These are phyloP conservation scores for Zaprionus taronus DNA, from an alignment of 1,140 invertebrate species.

Conservation along the genomic window DNA sequence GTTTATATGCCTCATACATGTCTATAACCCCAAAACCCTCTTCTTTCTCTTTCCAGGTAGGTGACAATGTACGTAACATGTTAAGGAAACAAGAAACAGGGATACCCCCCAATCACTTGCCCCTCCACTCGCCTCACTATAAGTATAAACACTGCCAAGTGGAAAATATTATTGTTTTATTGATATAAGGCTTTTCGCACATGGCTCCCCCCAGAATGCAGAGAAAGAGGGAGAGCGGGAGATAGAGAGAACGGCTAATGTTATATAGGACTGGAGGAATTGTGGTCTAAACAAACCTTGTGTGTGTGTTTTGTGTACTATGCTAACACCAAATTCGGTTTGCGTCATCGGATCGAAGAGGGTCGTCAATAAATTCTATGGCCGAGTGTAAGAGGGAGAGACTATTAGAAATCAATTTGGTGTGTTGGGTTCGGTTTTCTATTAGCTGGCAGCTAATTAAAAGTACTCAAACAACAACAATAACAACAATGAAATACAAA, in stretches of 20 bases:
- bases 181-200: conserved; percentile 10
- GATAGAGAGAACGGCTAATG: not conserved
- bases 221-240: not conserved
- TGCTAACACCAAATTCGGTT: conserved; percentile 10
- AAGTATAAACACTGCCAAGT: not conserved
- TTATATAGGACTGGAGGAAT: conserved; percentile 52
- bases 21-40: conserved; percentile 12
- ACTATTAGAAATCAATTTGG: conserved; percentile 45
- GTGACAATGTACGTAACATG: conserved; percentile 78
- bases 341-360: conserved; percentile 59
- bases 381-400: not conserved
- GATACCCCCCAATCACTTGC: not conserved
- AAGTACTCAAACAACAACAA: conserved; percentile 29
- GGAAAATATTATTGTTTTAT: conserved; percentile 1
- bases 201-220: conserved; percentile 14
- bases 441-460: conserved; percentile 53
- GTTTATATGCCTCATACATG: conserved; percentile 25
- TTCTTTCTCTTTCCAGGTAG: conserved; percentile 71
- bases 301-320: not conserved
- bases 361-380: conserved; percentile 15
- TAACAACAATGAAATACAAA: conserved; percentile 3
- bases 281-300: conserved; percentile 57
- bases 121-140: not conserved
- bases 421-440: conserved; percentile 46
- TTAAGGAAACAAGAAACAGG: conserved; percentile 29